Evolutionary conservation across 2,888 invertebrate species (phyloP).

Genomic region (Drosophila bunnanda): DNA sequence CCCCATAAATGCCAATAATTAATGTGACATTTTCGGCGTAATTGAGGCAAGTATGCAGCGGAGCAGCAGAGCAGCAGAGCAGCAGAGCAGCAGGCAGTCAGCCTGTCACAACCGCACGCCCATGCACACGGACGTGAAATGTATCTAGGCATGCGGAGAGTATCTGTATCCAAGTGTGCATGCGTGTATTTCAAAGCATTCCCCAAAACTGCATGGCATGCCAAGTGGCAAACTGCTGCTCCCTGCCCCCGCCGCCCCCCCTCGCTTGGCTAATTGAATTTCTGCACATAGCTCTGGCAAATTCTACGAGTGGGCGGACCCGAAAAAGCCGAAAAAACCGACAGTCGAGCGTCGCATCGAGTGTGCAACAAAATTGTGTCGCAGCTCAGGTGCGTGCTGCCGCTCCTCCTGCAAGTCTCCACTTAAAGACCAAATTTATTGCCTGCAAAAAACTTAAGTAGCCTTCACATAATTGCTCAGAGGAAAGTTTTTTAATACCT

Average conservation of each 20-base stretch:
- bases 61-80: constrained; percentile 14
- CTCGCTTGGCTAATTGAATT: constrained; percentile 51
- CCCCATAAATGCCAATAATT: constrained; percentile 80
- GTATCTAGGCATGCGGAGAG: constrained; percentile 31
- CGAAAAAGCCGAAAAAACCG: constrained; percentile 16
- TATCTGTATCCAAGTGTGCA: constrained; percentile 30
- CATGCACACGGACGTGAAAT: constrained; percentile 14
- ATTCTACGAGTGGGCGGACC: constrained; percentile 25
- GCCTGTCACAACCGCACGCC: constrained; percentile 41
- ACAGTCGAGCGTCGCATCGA: constrained; percentile 3
- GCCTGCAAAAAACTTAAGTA: constrained; percentile 56
- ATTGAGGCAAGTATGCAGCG: constrained; percentile 69
- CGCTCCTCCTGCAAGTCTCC: constrained; percentile 4
- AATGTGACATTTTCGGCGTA: constrained; percentile 78
- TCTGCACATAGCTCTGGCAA: constrained; percentile 36
- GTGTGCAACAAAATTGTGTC: constrained; percentile 39
- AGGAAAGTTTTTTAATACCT: constrained; percentile 73
- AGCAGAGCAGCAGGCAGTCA: constrained; percentile 4
- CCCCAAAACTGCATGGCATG: constrained; percentile 62
- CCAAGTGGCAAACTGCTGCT: constrained; percentile 70
- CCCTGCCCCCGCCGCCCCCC: constrained; percentile 47
- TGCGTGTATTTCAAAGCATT: constrained; percentile 67
- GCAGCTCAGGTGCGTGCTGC: constrained; percentile 32
- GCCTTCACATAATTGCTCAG: constrained; percentile 66
- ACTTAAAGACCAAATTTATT: constrained; percentile 57